Conservation (phyloP, 2,113 vertebrate species). For the Leucosticte australis region DNA sequence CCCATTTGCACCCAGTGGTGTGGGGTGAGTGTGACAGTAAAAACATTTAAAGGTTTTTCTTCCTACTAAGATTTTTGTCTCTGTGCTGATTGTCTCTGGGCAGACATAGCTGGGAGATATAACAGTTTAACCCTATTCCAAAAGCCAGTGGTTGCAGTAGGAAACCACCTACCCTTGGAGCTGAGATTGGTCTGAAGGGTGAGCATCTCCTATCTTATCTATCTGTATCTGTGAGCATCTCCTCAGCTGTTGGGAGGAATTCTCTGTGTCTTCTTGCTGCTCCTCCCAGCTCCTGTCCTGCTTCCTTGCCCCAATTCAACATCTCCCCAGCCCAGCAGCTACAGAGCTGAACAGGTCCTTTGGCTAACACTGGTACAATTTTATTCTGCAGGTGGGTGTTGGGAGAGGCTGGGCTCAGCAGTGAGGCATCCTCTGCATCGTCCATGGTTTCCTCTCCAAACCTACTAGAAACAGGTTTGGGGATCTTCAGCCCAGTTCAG, state of each 20-base stretch:
- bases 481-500: background rate
- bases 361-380: background rate
- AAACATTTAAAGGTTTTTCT: background rate
- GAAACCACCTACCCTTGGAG: background rate
- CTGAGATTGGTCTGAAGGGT: rapidly evolving
- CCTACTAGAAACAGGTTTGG: background rate
- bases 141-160: background rate
- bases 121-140: background rate
- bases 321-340: rapidly evolving
- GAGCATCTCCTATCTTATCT: background rate
- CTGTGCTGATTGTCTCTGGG: background rate
- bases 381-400: background rate
- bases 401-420: background rate
- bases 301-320: background rate
- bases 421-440: background rate
- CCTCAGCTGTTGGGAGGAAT: background rate
- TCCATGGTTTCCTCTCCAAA: background rate
- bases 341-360: background rate
- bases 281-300: background rate
- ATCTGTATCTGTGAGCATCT: background rate
- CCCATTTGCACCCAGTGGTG: background rate
- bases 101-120: background rate
- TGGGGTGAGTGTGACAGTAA: background rate
- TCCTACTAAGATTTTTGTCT: background rate
- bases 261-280: background rate